Evolutionary conservation across 2,797 vertebrate species (phyloP).

Genomic region (Apogon talboti): DNA sequence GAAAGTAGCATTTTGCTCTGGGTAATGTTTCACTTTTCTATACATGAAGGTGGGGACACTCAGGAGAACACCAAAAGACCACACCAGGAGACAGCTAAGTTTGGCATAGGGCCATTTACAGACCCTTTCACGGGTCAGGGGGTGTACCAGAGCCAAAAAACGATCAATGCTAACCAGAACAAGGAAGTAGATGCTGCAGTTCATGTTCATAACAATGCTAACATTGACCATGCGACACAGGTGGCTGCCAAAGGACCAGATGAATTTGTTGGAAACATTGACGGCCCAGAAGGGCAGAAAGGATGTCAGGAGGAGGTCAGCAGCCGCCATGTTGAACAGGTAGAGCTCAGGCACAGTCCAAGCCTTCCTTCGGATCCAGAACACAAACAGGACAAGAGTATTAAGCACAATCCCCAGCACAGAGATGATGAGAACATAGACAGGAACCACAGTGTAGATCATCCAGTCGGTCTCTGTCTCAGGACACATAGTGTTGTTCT

Average conservation of each 20-base stretch:
- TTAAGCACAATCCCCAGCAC: slow-evolving; percentile 84
- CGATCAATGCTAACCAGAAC: slow-evolving; percentile 85
- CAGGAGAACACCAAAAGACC: slow-evolving; percentile 77
- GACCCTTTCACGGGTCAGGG: slow-evolving; percentile 66
- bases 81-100: slow-evolving; percentile 80
- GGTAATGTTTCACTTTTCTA: slow-evolving; percentile 54
- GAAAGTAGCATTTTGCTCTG: not conserved
- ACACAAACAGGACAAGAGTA: slow-evolving; percentile 77
- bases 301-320: slow-evolving; percentile 83
- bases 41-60: slow-evolving; percentile 75
- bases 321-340: slow-evolving; percentile 85
- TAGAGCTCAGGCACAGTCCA: slow-evolving; percentile 86
- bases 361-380: slow-evolving; percentile 77
- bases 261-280: slow-evolving; percentile 63
- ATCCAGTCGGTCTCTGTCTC: slow-evolving; percentile 32
- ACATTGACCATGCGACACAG: slow-evolving; percentile 77
- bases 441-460: slow-evolving; percentile 58
- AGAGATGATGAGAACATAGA: slow-evolving; percentile 70
- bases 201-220: slow-evolving; percentile 75
- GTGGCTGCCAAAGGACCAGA: slow-evolving; percentile 78
- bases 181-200: slow-evolving; percentile 87
- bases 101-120: slow-evolving; percentile 73
- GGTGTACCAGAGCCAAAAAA: slow-evolving; percentile 78
- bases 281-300: slow-evolving; percentile 87
- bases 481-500: slow-evolving; percentile 55